Evolutionary conservation across 2,888 invertebrate species (phyloP).

Genomic region (Tricholauxania praeusta): DNA sequence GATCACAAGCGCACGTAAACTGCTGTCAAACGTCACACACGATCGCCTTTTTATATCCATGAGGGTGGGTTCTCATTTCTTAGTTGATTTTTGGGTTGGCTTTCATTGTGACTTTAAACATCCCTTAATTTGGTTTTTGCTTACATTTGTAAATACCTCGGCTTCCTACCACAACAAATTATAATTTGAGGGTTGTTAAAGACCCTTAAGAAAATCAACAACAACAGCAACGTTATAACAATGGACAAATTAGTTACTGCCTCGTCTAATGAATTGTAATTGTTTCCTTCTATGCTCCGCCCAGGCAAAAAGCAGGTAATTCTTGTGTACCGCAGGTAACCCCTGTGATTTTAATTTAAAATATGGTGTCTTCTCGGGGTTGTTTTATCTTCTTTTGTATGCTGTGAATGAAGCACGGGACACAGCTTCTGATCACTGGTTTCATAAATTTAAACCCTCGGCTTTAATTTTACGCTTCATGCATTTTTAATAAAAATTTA

Average conservation of each 20-base stretch:
- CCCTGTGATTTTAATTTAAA: not conserved
- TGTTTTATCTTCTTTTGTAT: slow-evolving; percentile 4
- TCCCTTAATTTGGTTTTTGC: slow-evolving; percentile 29
- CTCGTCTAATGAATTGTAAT: slow-evolving; percentile 52
- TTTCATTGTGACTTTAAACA: not conserved
- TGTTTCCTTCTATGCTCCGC: slow-evolving; percentile 62
- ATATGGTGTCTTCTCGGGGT: slow-evolving; percentile 1
- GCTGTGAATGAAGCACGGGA: slow-evolving; percentile 27
- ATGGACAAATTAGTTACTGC: slow-evolving; percentile 14
- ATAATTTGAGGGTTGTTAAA: slow-evolving; percentile 61
- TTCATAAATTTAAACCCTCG: slow-evolving; percentile 16
- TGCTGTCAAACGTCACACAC: slow-evolving; percentile 37
- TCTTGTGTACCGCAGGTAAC: slow-evolving; percentile 9
- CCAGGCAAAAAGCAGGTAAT: slow-evolving; percentile 46
- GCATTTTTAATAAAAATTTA: slow-evolving; percentile 28
- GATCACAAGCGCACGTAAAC: slow-evolving; percentile 45
- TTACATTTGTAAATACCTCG: slow-evolving; percentile 2
- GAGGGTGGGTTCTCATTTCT: not conserved
- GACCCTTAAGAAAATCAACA: slow-evolving; percentile 38
- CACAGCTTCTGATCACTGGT: slow-evolving; percentile 14
- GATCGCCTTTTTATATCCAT: slow-evolving; percentile 47
- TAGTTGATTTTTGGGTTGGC: not conserved
- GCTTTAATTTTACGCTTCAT: slow-evolving; percentile 34
- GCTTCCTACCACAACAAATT: slow-evolving; percentile 54
- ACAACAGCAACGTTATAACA: too few species aligned